Base-by-base conservation (phyloP, 2,113 vertebrate genomes). In the Polyodon spathula region DNA sequence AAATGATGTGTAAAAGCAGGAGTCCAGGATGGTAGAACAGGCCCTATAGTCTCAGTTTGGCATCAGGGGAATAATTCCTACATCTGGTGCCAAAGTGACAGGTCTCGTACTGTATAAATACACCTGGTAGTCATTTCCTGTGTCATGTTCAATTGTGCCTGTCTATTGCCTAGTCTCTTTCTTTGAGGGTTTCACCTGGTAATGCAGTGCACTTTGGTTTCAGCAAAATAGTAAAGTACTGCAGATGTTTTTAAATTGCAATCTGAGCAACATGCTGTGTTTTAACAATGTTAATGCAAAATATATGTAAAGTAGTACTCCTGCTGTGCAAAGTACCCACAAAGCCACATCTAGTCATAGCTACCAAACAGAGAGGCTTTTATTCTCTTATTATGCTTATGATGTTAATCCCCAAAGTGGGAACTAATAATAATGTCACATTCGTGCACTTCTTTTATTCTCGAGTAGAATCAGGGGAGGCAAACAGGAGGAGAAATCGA, bases 61-160 rank as follows among this genome's bases (percentile, higher is more conserved):
- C 56, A 57, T 40, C 56, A 6, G 7, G 12, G 56, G 39, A 57
- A 42, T 57, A 57, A 41, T 16, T n/a, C 40, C 55, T 40, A 39
- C 17, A 40, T 57, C 4, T 5, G 39, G 38, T 57, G 56, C 11
- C 56, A 57, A 14, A 15, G 12, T 42, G 39, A n/a, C 4, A 8
- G 27, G 27, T 27, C 27, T 27, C 27, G 27, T 27, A 8, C 3
- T 42, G 12, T 4, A 42, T 27, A 27, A 27, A 27, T 27, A 27
- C 27, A 27, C 27, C 27, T 27, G 27, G 1, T 27, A 27, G 27
- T 27, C 27, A 27, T 27, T 27, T 1, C 3, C 27, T 27, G 27
- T 27, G 27, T 27, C 27, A 27, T 27, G 27, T 27, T 27, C 27
- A 27, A 27, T 27, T 1, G 15, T 12, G 48, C 48, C 48, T 50